phyloP scores from a whole-genome alignment of 2,797 vertebrate genomes.

The Rhynchotus rufescens region DNA sequence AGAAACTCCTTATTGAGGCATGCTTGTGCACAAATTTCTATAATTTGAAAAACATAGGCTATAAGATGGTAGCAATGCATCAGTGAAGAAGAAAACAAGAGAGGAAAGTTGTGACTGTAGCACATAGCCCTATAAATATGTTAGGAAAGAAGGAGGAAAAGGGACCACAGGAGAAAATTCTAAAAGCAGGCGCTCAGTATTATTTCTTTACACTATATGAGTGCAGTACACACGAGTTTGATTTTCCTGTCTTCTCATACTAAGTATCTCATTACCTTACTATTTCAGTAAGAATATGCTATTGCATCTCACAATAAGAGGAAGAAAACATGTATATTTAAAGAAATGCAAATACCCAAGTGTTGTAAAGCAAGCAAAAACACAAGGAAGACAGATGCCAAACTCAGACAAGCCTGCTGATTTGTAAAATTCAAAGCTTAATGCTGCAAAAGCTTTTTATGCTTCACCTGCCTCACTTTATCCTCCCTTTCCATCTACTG shows the following conservation, averaged over 20 bases:
- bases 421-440: constrained; percentile 14
- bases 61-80: neutral
- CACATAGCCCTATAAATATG: neutral
- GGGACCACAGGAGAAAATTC: neutral
- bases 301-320: neutral
- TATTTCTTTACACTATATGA: neutral
- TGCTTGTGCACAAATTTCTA: accelerated
- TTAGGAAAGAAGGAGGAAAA: neutral
- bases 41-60: neutral
- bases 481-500: constrained; percentile 10
- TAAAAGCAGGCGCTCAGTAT: neutral
- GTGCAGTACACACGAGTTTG: neutral
- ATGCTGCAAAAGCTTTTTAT: constrained; percentile 26
- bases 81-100: neutral
- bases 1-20: neutral
- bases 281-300: neutral
- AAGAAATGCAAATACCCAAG: neutral
- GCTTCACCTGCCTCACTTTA: neutral
- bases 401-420: neutral
- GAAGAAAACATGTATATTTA: neutral
- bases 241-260: neutral
- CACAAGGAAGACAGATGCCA: neutral
- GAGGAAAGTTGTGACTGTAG: neutral
- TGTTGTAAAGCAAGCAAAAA: neutral
- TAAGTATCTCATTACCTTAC: neutral